Evolutionary conservation across 2,888 invertebrate species (phyloP).

Genomic region (Tenthredo mesomela): DNA sequence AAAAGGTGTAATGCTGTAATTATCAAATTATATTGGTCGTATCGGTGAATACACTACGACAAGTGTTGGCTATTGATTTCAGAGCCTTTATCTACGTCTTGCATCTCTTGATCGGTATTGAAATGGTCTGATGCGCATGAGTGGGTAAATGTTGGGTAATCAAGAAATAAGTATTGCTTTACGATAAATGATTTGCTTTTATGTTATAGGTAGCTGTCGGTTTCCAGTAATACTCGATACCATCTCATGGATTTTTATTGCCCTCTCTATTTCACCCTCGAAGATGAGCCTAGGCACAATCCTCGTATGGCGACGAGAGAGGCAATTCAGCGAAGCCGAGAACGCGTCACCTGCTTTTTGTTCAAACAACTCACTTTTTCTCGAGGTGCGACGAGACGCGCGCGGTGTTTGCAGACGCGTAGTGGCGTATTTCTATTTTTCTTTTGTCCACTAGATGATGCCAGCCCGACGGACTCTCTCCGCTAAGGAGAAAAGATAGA

Average conservation of each 20-base stretch:
- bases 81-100: too few relatives aligned
- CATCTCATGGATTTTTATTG: slow-evolving; percentile 12
- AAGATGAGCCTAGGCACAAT: slow-evolving; percentile 15
- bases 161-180: background rate
- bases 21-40: background rate
- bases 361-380: slow-evolving; percentile 56
- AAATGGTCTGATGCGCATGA: background rate
- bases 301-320: slow-evolving; percentile 46
- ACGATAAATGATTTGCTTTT: background rate
- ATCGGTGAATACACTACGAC: background rate
- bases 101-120: background rate
- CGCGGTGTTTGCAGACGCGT: slow-evolving; percentile 15
- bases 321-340: slow-evolving; percentile 63
- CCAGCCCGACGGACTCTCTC: slow-evolving; percentile 19
- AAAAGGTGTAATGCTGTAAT: background rate
- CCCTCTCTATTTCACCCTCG: slow-evolving; percentile 21
- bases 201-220: background rate
- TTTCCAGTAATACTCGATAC: background rate
- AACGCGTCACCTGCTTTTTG: slow-evolving; percentile 68
- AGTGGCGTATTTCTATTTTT: slow-evolving; percentile 67
- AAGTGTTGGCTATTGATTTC: background rate
- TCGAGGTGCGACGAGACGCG: background rate
- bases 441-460: slow-evolving; percentile 56
- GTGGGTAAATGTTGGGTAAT: background rate
- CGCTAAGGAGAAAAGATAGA: slow-evolving; percentile 30